Percentiles rank a stretch among this genome's conserved stretches.
These are phyloP conservation scores for Eristalis intricaria DNA, from an alignment of 2,888 invertebrate genomes.

Conservation along the genomic window DNA sequence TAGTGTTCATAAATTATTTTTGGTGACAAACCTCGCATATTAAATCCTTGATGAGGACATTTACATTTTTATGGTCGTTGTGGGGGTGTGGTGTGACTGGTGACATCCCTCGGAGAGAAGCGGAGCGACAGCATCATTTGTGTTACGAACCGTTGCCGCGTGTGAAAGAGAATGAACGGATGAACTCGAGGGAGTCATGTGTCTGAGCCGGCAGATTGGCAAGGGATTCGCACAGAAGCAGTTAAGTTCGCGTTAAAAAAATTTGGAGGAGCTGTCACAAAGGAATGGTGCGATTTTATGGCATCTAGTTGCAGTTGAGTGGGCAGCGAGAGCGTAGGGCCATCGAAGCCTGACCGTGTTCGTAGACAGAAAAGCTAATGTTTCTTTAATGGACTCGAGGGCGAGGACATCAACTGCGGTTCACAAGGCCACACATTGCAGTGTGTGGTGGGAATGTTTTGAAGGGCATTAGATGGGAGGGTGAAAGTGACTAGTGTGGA, in stretches of 20 bases:
- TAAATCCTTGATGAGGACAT: conserved; percentile 1
- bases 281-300: not conserved
- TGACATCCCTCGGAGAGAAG: too few relatives aligned
- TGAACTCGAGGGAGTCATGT: not conserved
- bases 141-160: not conserved
- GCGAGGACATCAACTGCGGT: too few relatives aligned
- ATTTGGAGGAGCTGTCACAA: not conserved
- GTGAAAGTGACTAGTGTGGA: too few relatives aligned
- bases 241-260: not conserved
- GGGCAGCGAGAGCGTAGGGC: too few relatives aligned
- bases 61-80: not conserved
- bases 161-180: not conserved
- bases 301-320: too few relatives aligned
- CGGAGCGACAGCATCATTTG: not conserved
- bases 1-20: conserved; percentile 13
- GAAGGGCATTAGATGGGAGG: too few relatives aligned
- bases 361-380: too few relatives aligned
- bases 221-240: not conserved
- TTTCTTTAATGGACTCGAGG: too few relatives aligned
- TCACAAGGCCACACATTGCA: too few relatives aligned
- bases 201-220: not conserved
- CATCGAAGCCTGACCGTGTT: too few relatives aligned
- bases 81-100: not conserved
- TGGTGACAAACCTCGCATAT: conserved; percentile 4
- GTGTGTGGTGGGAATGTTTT: too few relatives aligned